These are phyloP conservation scores for Masticophis lateralis DNA, from an alignment of 2,797 vertebrate genomes.

Conservation along the genomic window DNA sequence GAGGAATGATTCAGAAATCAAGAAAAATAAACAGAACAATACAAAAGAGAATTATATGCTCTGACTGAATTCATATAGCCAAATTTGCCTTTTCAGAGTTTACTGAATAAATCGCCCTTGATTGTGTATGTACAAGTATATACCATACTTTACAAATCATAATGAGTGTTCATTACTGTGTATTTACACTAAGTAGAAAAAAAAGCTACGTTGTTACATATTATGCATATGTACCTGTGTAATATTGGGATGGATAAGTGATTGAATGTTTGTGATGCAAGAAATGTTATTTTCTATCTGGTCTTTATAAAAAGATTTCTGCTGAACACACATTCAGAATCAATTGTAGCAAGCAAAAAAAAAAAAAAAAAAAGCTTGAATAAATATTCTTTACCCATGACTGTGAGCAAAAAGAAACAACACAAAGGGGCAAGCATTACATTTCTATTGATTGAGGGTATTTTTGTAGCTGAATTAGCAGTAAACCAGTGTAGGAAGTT, in stretches of 20 bases:
- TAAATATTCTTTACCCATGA: background rate
- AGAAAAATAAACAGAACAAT: background rate
- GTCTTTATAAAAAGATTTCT: background rate
- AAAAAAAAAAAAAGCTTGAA: background rate
- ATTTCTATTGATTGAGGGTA: background rate
- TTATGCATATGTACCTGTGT: background rate
- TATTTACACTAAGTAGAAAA: background rate
- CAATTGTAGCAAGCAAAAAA: background rate
- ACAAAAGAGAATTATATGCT: background rate
- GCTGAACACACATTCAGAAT: background rate
- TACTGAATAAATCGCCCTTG: background rate
- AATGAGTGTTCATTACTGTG: background rate
- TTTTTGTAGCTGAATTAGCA: background rate
- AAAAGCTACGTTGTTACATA: background rate
- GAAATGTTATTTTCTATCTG: background rate
- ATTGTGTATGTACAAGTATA: background rate
- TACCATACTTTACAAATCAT: background rate
- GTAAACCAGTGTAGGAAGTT: background rate
- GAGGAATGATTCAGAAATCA: background rate
- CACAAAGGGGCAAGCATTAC: background rate
- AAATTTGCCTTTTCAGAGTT: background rate
- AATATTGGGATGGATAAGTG: background rate
- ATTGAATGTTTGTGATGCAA: background rate
- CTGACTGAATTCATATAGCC: background rate
- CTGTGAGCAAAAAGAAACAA: background rate